Evolutionary conservation across 2,797 vertebrate species (phyloP), one percentile per base, ranked within the genome.

Genomic region (Peromyscus nudipes): DNA sequence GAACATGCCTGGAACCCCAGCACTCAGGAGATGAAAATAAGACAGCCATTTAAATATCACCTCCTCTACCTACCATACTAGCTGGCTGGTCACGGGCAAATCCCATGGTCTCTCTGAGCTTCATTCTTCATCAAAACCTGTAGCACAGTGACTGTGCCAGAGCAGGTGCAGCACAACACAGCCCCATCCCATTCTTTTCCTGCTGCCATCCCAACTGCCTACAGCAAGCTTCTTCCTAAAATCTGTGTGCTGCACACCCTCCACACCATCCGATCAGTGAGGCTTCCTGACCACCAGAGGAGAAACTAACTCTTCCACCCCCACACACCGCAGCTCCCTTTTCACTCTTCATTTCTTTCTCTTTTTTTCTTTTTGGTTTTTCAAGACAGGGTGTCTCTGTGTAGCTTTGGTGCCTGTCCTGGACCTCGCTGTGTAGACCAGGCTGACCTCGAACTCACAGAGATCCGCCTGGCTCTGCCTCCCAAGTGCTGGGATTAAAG

Each of bases 101-200:
- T 92, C 86, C 34, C 52, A 62, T 12, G 75, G 76, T 23, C 52
- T 96, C 62, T 96, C 87, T 13, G 62, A 94, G 40, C 25, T 73
- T 75, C 25, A 11, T 49, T 92, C 79, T 75, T 92, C 69, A 85
- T 9, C 49, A 83, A 84, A 52, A 67, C 73, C 52, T 55, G 89
- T 67, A 65, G 77, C 76, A 69, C 75, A 17, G 19, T 11, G 31
- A 29, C 92, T 43, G 62, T 49, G 29, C 88, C 34, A 34, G 10
- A 34, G 1, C 64, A 43, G 79, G 23, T 52, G 55, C 55, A 69
- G 43, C 4, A 10, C 11, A 37, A 40, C 77, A 88, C 46, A 37
- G 82, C 52, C 55, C 23, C 21, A 14, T 43, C 84, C 84, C 16
- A 8, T 81, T 19, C 60, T 80, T 91, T 89, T 23, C 71, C 77